Percentiles rank a stretch among this genome's conserved stretches.
phyloP scores from a whole-genome alignment of 2,797 vertebrate genomes.

The Muscicapa comitata region DNA sequence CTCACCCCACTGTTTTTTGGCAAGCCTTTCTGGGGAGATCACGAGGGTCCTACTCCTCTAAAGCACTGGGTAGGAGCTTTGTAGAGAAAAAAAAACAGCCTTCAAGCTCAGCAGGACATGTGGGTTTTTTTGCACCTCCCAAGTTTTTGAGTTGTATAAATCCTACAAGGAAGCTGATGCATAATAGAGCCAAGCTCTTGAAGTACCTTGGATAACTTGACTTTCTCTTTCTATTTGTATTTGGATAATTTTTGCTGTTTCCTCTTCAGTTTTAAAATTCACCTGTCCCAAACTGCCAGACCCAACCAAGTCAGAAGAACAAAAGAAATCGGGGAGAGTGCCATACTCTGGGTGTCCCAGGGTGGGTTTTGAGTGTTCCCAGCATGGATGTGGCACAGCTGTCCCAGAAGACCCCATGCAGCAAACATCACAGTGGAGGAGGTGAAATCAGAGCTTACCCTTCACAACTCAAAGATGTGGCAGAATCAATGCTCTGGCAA shows the following conservation, averaged over 20 bases:
- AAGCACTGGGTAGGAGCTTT: neutral
- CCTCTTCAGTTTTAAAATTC: neutral
- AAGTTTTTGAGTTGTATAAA: neutral
- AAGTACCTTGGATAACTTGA: neutral
- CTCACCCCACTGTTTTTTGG: rapidly evolving
- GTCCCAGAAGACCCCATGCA: neutral
- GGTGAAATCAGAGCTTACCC: neutral
- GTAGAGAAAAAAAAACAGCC: neutral
- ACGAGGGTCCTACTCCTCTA: neutral
- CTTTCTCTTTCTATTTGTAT: neutral
- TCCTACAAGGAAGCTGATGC: neutral
- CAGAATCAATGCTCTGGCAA: neutral
- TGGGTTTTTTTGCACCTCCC: neutral
- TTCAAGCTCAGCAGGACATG: neutral
- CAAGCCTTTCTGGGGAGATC: neutral
- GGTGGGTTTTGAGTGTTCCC: neutral
- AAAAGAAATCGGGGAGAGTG: neutral
- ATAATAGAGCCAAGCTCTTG: neutral
- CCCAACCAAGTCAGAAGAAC: neutral
- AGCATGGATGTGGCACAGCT: neutral
- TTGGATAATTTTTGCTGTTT: neutral
- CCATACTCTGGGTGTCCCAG: neutral
- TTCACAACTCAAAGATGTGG: neutral
- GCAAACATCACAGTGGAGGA: rapidly evolving
- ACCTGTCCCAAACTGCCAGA: neutral